Base-by-base conservation (phyloP, 2,888 invertebrate species). In the Andrena bicolor region DNA sequence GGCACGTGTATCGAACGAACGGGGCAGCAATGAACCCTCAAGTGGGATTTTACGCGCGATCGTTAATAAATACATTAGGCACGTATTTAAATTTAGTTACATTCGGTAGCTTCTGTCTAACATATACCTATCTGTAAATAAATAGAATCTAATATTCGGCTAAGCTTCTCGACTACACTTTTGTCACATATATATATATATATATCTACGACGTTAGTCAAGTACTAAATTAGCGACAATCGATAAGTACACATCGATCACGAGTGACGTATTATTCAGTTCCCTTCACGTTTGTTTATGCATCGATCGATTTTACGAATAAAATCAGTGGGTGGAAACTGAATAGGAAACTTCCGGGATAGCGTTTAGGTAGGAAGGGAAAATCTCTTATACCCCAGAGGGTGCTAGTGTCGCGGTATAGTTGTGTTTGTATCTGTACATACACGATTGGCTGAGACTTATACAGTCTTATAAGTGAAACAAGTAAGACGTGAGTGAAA, bases 171-270 rank as follows among this genome's bases (percentile, higher is more conserved):
- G 64, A 41, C 53, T n/a, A 41, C 23, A 23, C 23, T 30, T 56
- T 23, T 48, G 2, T 23, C n/a, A 16, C 48, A 56, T 32, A 35
- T 35, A 8, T 32, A 56, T 32, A 35, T 35, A 8, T 32, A 32
- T 10, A 23, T 3, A 28, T 23, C 56, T 76, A 72, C 63, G 26
- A 75, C 75, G 69, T 49, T 69, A 69, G 60, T 61, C 75, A 75
- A 69, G 32, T n/a, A 32, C 49, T 49, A 20, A 26, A n/a, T 48
- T 8, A 0, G 8, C 32, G 28, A 69, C 16, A 60, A 69, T 75
- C 49, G 32, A 69, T 75, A 30, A 30, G 28, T 30, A 69, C 13
- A 60, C 35, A 13, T 74, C 30, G 48, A 58, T 7, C 16, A 10
- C 3, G 41, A 41, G 41, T 41, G 41, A 41, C 41, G 41, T 41